phyloP scores from a whole-genome alignment of 2,113 vertebrate genomes.

The Fukomys damarensis region DNA sequence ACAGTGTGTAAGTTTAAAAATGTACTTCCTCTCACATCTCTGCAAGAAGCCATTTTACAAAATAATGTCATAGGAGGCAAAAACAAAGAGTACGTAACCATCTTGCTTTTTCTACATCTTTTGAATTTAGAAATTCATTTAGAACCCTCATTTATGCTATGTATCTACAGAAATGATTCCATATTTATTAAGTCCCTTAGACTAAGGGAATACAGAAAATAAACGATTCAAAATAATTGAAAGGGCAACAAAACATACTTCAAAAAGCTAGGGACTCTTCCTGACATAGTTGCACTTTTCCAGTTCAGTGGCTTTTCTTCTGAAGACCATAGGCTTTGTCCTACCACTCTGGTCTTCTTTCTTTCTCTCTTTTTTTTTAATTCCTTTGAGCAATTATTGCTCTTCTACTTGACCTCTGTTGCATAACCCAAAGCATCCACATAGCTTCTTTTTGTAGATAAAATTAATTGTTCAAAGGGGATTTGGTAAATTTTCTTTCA shows the following conservation, averaged over 20 bases:
- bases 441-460: not conserved
- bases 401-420: not conserved
- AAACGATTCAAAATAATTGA: not conserved
- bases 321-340: not conserved
- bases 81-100: not conserved
- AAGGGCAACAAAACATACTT: not conserved
- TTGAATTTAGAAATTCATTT: not conserved
- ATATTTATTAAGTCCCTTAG: not conserved
- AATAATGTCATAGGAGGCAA: not conserved
- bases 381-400: not conserved
- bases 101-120: not conserved
- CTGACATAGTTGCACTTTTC: not conserved
- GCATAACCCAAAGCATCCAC: too few species aligned
- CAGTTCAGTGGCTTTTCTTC: not conserved
- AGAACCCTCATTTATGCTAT: not conserved
- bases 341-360: not conserved
- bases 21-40: not conserved
- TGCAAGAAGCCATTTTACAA: too few species aligned
- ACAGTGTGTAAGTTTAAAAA: not conserved
- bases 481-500: not conserved
- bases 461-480: too few species aligned
- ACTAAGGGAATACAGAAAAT: not conserved
- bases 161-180: not conserved
- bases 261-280: not conserved
- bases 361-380: not conserved